Conservation (phyloP, 2,888 invertebrate genomes). For the Leucophenga maculata region DNA sequence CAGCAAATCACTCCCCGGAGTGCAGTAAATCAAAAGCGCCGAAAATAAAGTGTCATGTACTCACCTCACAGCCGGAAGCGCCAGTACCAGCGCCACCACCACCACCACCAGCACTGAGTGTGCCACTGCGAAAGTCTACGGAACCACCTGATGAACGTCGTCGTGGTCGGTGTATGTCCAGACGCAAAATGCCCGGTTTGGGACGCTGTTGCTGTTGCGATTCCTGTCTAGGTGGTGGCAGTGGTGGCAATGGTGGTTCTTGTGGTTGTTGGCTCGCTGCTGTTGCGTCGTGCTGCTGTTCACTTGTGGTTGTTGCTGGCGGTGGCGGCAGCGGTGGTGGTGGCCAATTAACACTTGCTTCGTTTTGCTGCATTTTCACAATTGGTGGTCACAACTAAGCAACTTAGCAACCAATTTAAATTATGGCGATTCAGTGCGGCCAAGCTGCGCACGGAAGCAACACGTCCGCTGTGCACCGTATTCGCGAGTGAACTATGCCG, state of each 20-base stretch:
- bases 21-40: constrained; percentile 52
- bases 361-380: constrained; percentile 45
- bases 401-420: constrained; percentile 4
- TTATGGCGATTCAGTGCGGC: too few relatives aligned
- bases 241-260: constrained; percentile 34
- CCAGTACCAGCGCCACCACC: too few relatives aligned
- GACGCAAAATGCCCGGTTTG: constrained; percentile 72
- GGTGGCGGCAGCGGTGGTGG: neutral
- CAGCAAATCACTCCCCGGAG: constrained; percentile 59
- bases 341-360: neutral
- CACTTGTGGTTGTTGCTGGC: constrained; percentile 19
- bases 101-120: constrained; percentile 36
- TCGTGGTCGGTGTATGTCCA: constrained; percentile 73
- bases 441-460: constrained; percentile 28
- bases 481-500: constrained; percentile 64
- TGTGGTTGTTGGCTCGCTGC: constrained; percentile 12
- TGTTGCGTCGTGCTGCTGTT: constrained; percentile 24
- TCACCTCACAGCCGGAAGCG: constrained; percentile 58
- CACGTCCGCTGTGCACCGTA: constrained; percentile 68
- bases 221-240: constrained; percentile 30
- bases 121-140: constrained; percentile 70
- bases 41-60: constrained; percentile 36
- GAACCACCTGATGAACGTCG: constrained; percentile 73
- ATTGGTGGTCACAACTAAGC: neutral
- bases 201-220: constrained; percentile 47